These are phyloP conservation scores for Ips typographus DNA, from an alignment of 1,140 invertebrate species.

Conservation along the genomic window DNA sequence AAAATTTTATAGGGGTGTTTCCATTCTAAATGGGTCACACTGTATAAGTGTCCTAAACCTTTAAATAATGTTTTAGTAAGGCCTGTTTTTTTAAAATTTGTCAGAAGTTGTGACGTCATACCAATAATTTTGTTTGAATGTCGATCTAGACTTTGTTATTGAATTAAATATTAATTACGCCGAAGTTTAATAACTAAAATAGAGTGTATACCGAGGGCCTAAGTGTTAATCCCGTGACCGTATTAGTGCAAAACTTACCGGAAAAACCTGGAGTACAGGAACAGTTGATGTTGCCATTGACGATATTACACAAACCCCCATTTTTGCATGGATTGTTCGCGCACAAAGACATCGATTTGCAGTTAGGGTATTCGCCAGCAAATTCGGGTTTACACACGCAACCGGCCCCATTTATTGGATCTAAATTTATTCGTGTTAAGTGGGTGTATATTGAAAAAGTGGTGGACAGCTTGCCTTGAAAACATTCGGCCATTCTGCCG, in stretches of 20 bases:
- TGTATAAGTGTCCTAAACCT: too few species aligned
- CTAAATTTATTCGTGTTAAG: constrained; percentile 43
- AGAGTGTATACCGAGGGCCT: too few species aligned
- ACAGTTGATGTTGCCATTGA: constrained; percentile 65
- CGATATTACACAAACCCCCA: constrained; percentile 60
- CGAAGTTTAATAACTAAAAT: too few species aligned
- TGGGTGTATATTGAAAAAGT: not conserved
- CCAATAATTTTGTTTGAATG: too few species aligned
- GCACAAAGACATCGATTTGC: constrained; percentile 65
- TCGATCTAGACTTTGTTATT: too few species aligned
- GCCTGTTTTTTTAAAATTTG: too few species aligned
- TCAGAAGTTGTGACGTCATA: too few species aligned
- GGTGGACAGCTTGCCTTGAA: constrained; percentile 11
- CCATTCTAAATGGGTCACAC: too few species aligned
- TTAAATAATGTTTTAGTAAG: too few species aligned
- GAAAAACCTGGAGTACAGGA: constrained; percentile 69
- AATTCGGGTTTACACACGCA: constrained; percentile 74
- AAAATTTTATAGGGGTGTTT: too few species aligned
- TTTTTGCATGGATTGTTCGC: constrained; percentile 62
- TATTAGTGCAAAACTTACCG: constrained; percentile 53
- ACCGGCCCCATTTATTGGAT: constrained; percentile 57
- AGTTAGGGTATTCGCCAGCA: constrained; percentile 62
- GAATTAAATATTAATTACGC: too few species aligned
- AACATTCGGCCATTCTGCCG: constrained; percentile 20
- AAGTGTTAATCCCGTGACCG: too few species aligned